Percentiles rank a stretch among this genome's conserved stretches.
These are phyloP conservation scores for Thymelicus acteon DNA, from an alignment of 2,888 invertebrate species.

Conservation along the genomic window DNA sequence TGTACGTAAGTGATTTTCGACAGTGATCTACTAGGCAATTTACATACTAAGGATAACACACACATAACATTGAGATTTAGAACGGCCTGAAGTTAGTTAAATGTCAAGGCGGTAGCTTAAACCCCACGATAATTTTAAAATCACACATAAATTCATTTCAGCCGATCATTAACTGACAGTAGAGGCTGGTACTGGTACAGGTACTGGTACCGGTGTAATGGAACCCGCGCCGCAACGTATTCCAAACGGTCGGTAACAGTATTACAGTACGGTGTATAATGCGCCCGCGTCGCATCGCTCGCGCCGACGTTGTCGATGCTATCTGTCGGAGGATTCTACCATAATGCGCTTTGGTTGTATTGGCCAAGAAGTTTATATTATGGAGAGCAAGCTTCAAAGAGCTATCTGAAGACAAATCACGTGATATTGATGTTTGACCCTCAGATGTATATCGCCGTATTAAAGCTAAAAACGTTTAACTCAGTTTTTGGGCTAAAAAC, in stretches of 20 bases:
- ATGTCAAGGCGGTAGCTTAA: not conserved
- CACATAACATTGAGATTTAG: no score
- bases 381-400: no score
- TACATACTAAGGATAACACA: no score
- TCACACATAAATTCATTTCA: not conserved
- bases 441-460: no score
- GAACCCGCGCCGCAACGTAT: conserved; percentile 13
- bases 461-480: no score
- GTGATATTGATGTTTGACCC: no score
- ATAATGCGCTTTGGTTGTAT: conserved; percentile 44
- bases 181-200: not conserved
- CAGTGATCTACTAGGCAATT: no score
- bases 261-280: conserved; percentile 44
- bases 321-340: conserved; percentile 69
- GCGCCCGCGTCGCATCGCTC: conserved; percentile 56
- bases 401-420: no score
- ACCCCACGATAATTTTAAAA: not conserved
- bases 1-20: no score
- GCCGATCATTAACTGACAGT: conserved; percentile 9
- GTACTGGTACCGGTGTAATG: not conserved
- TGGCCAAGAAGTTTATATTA: conserved; percentile 44
- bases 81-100: no score
- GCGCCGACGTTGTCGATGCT: conserved; percentile 66
- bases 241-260: not conserved
- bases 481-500: no score